Conservation (phyloP, 2,797 vertebrate genomes). For the Paramormyrops hopkinsi region DNA sequence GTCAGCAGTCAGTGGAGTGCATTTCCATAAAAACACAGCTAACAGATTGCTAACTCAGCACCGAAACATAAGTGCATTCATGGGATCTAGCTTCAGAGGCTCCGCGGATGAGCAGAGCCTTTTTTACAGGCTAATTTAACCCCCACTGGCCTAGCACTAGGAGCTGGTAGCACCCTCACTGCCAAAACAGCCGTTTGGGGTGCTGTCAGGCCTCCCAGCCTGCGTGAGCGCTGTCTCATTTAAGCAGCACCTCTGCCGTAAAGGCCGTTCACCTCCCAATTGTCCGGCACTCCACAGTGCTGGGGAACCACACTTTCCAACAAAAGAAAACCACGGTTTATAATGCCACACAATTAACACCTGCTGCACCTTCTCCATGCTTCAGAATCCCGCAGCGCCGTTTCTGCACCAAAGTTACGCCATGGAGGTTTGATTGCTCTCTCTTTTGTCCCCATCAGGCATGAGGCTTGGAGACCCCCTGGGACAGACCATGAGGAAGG, state of each 20-base stretch:
- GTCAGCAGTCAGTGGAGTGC: not conserved
- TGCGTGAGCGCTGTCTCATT: not conserved
- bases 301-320: not conserved
- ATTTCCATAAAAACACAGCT: not conserved
- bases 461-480: slow-evolving; percentile 45
- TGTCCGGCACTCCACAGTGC: not conserved
- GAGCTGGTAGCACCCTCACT: not conserved
- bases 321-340: not conserved
- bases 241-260: not conserved
- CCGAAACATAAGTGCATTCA: not conserved
- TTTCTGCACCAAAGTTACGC: not conserved
- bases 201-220: not conserved
- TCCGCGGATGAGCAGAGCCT: not conserved
- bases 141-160: not conserved
- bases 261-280: not conserved
- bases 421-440: not conserved
- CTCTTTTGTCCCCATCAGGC: slow-evolving; percentile 39
- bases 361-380: not conserved
- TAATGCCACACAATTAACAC: not conserved
- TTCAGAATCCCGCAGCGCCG: not conserved
- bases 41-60: not conserved
- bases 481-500: slow-evolving; percentile 13
- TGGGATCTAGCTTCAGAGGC: not conserved
- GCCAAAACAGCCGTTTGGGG: not conserved
- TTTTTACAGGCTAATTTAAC: not conserved